These are phyloP conservation scores for Ceramica pisi DNA, from an alignment of 2,888 invertebrate species.

Conservation along the genomic window DNA sequence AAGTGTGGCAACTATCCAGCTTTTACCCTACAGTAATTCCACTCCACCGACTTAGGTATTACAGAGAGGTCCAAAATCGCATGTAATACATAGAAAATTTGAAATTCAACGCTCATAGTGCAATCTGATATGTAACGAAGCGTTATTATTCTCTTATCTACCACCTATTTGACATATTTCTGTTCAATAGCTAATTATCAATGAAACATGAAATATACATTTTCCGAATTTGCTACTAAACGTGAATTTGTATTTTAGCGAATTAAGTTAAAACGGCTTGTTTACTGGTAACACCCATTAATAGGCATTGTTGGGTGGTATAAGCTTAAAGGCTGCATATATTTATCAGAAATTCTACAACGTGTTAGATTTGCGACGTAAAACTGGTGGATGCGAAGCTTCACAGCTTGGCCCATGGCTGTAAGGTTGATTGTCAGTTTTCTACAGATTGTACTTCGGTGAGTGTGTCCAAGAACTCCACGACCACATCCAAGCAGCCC, in stretches of 20 bases:
- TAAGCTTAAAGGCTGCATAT: neutral
- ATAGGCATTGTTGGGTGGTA: neutral
- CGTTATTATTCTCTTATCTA: slow-evolving; percentile 37
- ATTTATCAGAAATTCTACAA: too few relatives aligned
- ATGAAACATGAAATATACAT: slow-evolving; percentile 15
- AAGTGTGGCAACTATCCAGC: too few relatives aligned
- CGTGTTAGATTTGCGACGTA: too few relatives aligned
- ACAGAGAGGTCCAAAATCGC: neutral
- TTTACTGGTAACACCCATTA: neutral
- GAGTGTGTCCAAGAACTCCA: too few relatives aligned
- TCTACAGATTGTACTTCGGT: too few relatives aligned
- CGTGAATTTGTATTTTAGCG: neutral
- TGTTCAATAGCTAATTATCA: slow-evolving; percentile 40
- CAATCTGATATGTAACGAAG: slow-evolving; percentile 23
- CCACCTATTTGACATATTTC: slow-evolving; percentile 49
- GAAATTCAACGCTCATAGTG: slow-evolving; percentile 16
- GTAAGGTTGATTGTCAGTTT: too few relatives aligned
- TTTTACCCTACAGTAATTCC: neutral
- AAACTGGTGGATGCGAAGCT: too few relatives aligned
- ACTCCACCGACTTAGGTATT: neutral
- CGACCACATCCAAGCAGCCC: too few relatives aligned
- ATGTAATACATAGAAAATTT: slow-evolving; percentile 11
- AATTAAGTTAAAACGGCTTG: neutral
- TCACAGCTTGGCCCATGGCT: too few relatives aligned
- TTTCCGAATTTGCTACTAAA: slow-evolving; percentile 14